Evolutionary conservation across 2,113 vertebrate genomes (phyloP).

Genomic region (Arvicanthis niloticus): DNA sequence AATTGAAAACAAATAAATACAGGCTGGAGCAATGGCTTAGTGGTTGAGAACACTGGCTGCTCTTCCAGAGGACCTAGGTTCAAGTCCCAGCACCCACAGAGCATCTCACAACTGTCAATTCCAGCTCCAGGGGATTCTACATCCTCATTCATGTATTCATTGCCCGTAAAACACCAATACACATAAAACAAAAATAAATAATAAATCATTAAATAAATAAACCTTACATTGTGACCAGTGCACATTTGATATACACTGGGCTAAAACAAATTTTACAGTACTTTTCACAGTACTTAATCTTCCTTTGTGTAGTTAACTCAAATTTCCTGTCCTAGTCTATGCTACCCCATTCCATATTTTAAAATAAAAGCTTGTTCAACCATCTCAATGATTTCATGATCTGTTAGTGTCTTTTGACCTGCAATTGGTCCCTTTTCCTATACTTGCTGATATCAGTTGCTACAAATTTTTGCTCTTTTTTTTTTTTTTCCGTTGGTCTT

Average conservation of each 20-base stretch:
- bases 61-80: background rate
- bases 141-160: background rate
- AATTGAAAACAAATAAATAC: background rate
- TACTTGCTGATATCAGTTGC: background rate
- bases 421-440: background rate
- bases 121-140: background rate
- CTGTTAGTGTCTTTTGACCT: background rate
- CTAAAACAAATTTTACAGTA: background rate
- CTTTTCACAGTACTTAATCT: background rate
- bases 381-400: constrained; percentile 27
- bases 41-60: background rate
- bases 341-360: background rate
- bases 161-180: background rate
- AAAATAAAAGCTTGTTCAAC: background rate
- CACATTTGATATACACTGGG: background rate
- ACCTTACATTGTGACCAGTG: background rate
- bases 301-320: background rate
- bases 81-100: background rate
- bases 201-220: background rate
- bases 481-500: background rate
- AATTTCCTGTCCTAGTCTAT: background rate
- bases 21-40: background rate
- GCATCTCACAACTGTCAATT: background rate
- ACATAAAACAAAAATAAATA: background rate
- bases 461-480: background rate